These are phyloP conservation scores for Chrysemys picta DNA, from an alignment of 2,113 vertebrate species.

Conservation along the genomic window DNA sequence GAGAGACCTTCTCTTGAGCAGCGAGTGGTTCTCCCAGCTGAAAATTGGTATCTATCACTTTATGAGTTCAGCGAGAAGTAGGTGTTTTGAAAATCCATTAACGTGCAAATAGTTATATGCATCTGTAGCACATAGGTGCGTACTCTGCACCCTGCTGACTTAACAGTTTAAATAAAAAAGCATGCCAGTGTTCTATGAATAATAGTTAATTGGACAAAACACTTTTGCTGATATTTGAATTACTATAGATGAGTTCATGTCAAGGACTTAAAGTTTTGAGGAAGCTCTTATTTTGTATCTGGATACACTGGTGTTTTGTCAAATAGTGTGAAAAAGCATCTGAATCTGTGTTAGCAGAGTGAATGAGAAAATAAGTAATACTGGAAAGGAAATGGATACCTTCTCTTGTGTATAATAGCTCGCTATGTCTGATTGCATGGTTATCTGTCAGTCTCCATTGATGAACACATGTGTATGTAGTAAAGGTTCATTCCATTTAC, in stretches of 20 bases:
- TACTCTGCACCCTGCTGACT: neutral
- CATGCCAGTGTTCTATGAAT: neutral
- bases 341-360: neutral
- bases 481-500: neutral
- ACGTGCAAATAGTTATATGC: neutral
- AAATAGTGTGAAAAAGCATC: neutral
- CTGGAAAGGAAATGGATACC: neutral
- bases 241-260: neutral
- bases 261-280: rapidly evolving
- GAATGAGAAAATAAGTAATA: neutral
- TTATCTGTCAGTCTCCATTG: neutral
- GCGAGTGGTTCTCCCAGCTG: neutral
- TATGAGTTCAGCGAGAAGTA: neutral
- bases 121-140: neutral
- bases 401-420: neutral
- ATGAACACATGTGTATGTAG: neutral
- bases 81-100: neutral
- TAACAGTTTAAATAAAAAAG: neutral
- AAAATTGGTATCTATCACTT: neutral
- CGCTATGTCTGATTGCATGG: neutral
- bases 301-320: neutral
- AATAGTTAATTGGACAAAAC: neutral
- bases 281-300: neutral
- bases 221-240: neutral
- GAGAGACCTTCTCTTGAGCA: neutral